phyloP scores from a whole-genome alignment of 2,113 vertebrate species.

The Isichthys henryi region DNA sequence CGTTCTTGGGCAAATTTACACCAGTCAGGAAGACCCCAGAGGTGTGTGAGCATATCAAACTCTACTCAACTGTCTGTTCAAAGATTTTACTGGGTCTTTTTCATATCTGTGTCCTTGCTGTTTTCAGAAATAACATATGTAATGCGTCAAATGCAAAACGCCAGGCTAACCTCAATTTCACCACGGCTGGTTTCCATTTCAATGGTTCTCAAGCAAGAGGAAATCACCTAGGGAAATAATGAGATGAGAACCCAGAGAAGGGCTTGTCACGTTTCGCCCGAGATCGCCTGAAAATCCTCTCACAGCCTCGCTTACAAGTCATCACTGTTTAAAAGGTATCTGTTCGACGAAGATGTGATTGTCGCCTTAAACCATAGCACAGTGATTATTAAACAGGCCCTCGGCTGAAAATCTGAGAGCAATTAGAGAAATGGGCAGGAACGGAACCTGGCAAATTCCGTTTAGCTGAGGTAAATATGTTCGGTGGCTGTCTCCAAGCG shows the following conservation, averaged over 20 bases:
- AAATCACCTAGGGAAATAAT: slow-evolving; percentile 36
- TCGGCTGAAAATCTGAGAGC: background rate
- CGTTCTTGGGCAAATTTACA: background rate
- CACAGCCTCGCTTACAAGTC: slow-evolving; percentile 9
- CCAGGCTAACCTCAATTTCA: slow-evolving; percentile 42
- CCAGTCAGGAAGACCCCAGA: background rate
- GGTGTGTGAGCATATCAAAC: background rate
- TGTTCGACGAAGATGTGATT: slow-evolving; percentile 1
- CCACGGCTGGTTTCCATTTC: slow-evolving; percentile 53
- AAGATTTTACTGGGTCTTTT: background rate
- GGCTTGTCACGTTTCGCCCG: background rate
- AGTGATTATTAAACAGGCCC: background rate
- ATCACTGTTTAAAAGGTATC: background rate
- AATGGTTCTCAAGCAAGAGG: slow-evolving; percentile 40
- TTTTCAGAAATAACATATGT: background rate
- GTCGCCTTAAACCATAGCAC: background rate
- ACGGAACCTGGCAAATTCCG: background rate
- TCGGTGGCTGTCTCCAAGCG: background rate
- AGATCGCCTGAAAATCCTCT: background rate
- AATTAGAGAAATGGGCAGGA: background rate
- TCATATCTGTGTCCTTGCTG: background rate
- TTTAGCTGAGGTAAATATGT: background rate
- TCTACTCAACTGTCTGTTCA: background rate
- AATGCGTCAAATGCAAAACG: slow-evolving; percentile 5
- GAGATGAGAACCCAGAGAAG: background rate